Evolutionary conservation across 1,140 invertebrate genomes (phyloP), one percentile per base, ranked within the genome.

Genomic region (Papilio helenus): DNA sequence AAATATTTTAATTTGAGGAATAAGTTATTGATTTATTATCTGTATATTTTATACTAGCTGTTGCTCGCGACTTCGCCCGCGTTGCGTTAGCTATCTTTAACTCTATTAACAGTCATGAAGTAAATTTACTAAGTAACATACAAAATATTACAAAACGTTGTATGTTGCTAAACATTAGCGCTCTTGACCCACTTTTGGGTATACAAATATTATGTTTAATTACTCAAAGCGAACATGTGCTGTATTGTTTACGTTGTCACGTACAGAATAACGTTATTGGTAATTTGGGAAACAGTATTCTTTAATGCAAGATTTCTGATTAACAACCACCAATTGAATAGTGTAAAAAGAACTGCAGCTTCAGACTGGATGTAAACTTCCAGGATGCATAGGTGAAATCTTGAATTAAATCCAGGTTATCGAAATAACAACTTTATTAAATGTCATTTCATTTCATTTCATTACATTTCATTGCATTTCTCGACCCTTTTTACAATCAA

Each of bases 131-230:
- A n/a, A n/a, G n/a, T n/a, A n/a, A 39, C 58, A 34, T 51, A 29
- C 73, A 55, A 29, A 55, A 51, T 76, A 61, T 76, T 58, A 76
- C 74, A 76, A 76, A 76, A 76, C 5, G 7, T 42, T 26, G 42
- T 51, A 34, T 51, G 74, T 76, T 76, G 74, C 51, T 76, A 76
- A 58, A 76, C 23, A 58, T 76, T 76, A n/a, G 46, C 74, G 74
- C 51, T 86, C 85, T 85, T 86, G 85, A 86, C 85, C 85, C 44
- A 85, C 78, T 84, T 86, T 46, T 79, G 46, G 42, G 79, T 79
- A 78, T 84, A 76, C 79, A 81, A 84, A 81, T 82, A 78, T 74
- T 79, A 82, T 80, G 79, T 83, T 80, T 79, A 80, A 82, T 80
- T 81, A 73, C 18, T 29, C 20, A 34, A 65, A 71, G 7, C 29